Evolutionary conservation across 2,888 invertebrate genomes (phyloP).

Genomic region (Pachliopta kotzebuea): DNA sequence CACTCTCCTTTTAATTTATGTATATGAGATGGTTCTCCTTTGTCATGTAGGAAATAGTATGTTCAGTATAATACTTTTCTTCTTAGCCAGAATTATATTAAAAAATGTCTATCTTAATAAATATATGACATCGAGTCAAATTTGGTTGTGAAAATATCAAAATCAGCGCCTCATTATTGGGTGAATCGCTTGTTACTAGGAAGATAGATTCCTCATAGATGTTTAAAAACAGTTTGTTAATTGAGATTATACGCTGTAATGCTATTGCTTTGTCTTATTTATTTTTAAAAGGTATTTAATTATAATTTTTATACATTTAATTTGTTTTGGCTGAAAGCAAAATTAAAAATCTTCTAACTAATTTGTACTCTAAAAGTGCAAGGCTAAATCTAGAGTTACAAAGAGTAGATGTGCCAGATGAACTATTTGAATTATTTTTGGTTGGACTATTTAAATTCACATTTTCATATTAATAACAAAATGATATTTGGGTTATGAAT

Average conservation of each 20-base stretch:
- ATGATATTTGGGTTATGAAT: too few species aligned
- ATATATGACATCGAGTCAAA: too few species aligned
- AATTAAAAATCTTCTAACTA: constrained; percentile 12
- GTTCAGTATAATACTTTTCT: too few species aligned
- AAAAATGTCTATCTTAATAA: too few species aligned
- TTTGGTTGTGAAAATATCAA: too few species aligned
- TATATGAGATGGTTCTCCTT: neutral
- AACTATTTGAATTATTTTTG: neutral
- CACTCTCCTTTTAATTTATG: neutral
- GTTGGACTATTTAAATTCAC: neutral
- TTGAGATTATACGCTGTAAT: too few species aligned
- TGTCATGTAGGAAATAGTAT: neutral
- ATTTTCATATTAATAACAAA: neutral
- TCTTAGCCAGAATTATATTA: too few species aligned
- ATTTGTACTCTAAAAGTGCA: constrained; percentile 23
- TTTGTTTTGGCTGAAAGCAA: neutral
- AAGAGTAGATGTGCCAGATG: constrained; percentile 3
- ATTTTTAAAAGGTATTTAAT: neutral
- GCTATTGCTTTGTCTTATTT: too few species aligned
- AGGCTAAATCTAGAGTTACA: constrained; percentile 4
- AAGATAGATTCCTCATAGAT: too few species aligned
- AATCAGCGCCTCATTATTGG: too few species aligned
- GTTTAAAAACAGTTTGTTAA: too few species aligned
- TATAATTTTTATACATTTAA: neutral
- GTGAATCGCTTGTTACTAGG: too few species aligned